Base-by-base conservation (phyloP, 1,140 invertebrate species). In the Apolygus lucorum region DNA sequence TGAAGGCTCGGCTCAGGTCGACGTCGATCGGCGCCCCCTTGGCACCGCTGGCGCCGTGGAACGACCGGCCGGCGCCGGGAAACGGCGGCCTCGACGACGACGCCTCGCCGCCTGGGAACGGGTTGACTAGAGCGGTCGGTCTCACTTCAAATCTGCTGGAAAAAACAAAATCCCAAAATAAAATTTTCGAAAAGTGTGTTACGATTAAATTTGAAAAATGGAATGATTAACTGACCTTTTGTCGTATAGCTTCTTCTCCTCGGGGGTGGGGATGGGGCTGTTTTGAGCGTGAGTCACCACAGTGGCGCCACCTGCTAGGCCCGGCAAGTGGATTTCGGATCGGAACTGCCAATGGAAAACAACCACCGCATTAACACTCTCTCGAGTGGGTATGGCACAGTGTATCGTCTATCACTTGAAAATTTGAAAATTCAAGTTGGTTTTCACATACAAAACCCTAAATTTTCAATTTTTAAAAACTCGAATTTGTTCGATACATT, bases 101-200 rank as follows among this genome's bases (percentile, higher is more conserved):
- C 25, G 34, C 42, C 8, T 67, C 52, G 27, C 59, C 65, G 62
- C 29, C 27, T 1, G 63, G 68, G 21, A 69, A 62, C 21, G 52
- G 63, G 28, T 64, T 63, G 22, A 63, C 66, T 17, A 70, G 64
- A 1, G 67, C 52, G 17, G 64, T 66, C 1, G 59, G 67, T 28
- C 65, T 42, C 24, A 59, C 54, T 22, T 59, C 54, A 24, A 59
- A 59, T 21, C 54, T 59, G 22, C 8, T 11, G 4, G 13, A 4
- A 59, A 59, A 59, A 59, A 4, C 4, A 42, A 42, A 42, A 17
- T 4, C 34, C 4, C 4, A 42, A 42, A 17, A 8, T 42, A 42
- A 42, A 42, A 42, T 42, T 42, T 42, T 42, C 17, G 17, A 42
- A 42, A 42, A 42, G 17, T n/a, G n/a, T n/a, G n/a, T 42, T 42